Evolutionary conservation across 2,113 vertebrate species (phyloP), one percentile per base, ranked within the genome.

Genomic region (Silurus meridionalis): DNA sequence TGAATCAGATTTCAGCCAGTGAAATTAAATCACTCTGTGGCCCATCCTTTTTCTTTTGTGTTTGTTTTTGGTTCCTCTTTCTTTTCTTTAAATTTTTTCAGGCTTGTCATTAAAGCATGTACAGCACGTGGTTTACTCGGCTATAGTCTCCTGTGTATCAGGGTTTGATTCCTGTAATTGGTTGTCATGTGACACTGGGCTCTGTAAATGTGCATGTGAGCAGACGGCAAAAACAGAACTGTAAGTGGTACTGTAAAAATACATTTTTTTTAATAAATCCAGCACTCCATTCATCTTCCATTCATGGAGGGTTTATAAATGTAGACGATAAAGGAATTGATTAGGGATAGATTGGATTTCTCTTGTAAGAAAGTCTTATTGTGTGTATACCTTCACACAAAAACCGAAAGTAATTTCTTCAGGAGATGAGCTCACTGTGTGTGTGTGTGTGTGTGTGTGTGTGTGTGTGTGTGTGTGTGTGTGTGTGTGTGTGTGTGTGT

Each of bases 1-100:
- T 50, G 60, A 89, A 88, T 88, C 83, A 89, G 75, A 88, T 90
- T 90, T 87, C 75, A 85, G 72, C 74, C 71, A 61, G 71, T 82
- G 72, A 71, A 87, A 90, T 88, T 87, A 88, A 83, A 83, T 83
- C 80, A 80, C 8, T 3, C 46, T 60, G 19, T 71, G n/a, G 5
- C 77, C 17, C 25, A 55, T 81, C 66, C 63, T 80, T 50, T 66
- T 14, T 19, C n/a, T 81, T 63, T 91, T 28, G 85, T 71, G 17
- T 28, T 64, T 83, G 28, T 64, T 74, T 60, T 61, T 83, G 61
- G 37, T 74, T 48, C n/a, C 37, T 85, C 69, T 67, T 52, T 77
- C 25, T 60, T 58, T 78, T 89, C 71, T 53, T 71, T 80, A 83
- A n/a, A 74, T 89, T n/a, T 60, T 77, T 81, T 78, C 46, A 14